These are phyloP conservation scores for Montipora sp. DNA, from an alignment of 64 coral and sea anemone species.

Conservation along the genomic window DNA sequence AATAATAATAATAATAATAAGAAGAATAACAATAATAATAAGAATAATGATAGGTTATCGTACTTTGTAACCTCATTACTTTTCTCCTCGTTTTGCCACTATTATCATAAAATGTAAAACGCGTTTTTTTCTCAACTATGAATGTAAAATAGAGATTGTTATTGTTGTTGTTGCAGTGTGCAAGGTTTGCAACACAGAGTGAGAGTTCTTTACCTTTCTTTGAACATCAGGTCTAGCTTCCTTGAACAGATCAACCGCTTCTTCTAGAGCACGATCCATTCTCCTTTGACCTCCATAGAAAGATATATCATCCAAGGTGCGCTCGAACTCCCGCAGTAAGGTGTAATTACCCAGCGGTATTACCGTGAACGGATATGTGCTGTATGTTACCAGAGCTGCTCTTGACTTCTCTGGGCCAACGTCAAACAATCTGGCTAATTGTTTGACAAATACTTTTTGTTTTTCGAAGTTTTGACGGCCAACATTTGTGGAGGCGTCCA, in stretches of 20 bases:
- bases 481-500: conserved; percentile 72
- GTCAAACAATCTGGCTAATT: conserved; percentile 53
- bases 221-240: conserved; percentile 29
- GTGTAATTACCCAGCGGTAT: conserved; percentile 33
- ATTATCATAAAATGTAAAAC: no score
- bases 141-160: no score
- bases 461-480: conserved; percentile 40
- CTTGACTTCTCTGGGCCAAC: conserved; percentile 52
- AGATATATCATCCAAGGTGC: conserved; percentile 8
- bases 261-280: conserved; percentile 32
- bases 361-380: conserved; percentile 18
- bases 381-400: conserved; percentile 59
- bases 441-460: conserved; percentile 76
- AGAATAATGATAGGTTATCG: no score
- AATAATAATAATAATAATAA: no score
- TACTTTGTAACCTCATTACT: no score
- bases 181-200: no score
- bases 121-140: no score
- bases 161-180: no score
- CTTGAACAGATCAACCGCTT: conserved; percentile 16
- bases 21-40: no score
- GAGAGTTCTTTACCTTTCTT: not conserved
- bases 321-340: conserved; percentile 26
- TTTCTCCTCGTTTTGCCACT: no score
- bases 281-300: conserved; percentile 46